Evolutionary conservation across 2,888 invertebrate genomes (phyloP), one percentile per base, ranked within the genome.

Genomic region (Carcina quercana): DNA sequence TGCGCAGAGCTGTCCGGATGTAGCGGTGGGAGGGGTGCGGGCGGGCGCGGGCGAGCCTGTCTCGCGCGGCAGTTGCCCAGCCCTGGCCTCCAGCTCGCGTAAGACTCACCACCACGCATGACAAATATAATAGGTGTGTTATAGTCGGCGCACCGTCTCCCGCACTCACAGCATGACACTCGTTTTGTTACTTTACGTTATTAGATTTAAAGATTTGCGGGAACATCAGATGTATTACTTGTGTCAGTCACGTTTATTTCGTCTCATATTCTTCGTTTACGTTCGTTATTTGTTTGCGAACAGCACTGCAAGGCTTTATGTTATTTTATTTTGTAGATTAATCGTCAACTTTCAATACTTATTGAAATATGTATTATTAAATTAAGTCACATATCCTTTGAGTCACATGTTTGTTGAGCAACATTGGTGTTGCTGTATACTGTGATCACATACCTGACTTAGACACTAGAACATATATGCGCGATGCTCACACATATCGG

Each of bases 71-170:
- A 51, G 51, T 52, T 55, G 53, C 45, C 54, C 53, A 5, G 35
- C 29, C 25, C 38, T 28, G 19, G 33, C 30, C 38, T 38, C 28
- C 43, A 38, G 48, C 49, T 38, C 65, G 59, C 47, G 78, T 78
- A 78, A 79, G 79, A 61, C 60, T 53, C 58, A 54, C 48, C 59
- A 48, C 56, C 65, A 67, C 64, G 79, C 79, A 78, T 76, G 76
- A 71, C 58, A 45, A 32, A 30, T 32, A 32, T 27, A 14, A 75
- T 76, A 76, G 76, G 76, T 76, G 74, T 76, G 76, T 76, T 66
- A 53, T 62, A 70, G 65, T 46, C 54, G 60, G 44, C 48, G 61
- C 70, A 64, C 63, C 45, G 26, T 43, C 37, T 39, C 44, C 39
- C 11, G 11, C 25, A 25, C 15, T 19, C 17, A 21, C 12, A 45